Conservation (phyloP, 2,888 invertebrate genomes). For the Tetheella fluctuosa region DNA sequence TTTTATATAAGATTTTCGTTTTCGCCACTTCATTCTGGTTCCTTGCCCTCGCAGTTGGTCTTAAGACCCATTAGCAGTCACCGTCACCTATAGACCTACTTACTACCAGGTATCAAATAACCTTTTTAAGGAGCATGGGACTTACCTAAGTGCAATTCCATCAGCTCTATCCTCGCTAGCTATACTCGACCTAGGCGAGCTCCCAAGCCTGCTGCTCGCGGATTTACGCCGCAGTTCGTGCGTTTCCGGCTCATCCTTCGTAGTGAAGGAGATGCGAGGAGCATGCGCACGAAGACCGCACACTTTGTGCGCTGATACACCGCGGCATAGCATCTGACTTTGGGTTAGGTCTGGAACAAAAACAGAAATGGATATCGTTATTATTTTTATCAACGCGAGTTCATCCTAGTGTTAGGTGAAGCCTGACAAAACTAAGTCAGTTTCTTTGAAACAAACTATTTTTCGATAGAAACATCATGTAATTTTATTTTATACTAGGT, state of each 20-base stretch:
- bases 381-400: background rate
- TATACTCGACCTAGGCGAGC: conserved; percentile 76
- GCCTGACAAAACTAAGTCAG: too few relatives aligned
- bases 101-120: too few relatives aligned
- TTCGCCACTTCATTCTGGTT: too few relatives aligned
- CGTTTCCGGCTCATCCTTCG: conserved; percentile 66
- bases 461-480: too few relatives aligned
- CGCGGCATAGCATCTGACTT: conserved; percentile 75
- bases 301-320: conserved; percentile 72
- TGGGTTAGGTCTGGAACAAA: conserved; percentile 66
- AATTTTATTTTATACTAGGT: too few relatives aligned
- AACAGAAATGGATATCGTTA: background rate
- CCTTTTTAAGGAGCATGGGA: background rate
- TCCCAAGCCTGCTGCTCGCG: conserved; percentile 75
- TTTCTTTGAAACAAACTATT: too few relatives aligned
- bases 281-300: conserved; percentile 73
- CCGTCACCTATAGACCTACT: too few relatives aligned
- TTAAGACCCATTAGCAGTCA: too few relatives aligned
- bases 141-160: conserved; percentile 86
- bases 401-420: too few relatives aligned
- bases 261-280: conserved; percentile 76
- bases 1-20: too few relatives aligned
- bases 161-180: conserved; percentile 77
- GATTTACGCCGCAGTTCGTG: conserved; percentile 73
- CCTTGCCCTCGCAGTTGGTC: too few relatives aligned